Base-by-base conservation (phyloP, 2,797 vertebrate species). In the Gadopsis marmoratus region DNA sequence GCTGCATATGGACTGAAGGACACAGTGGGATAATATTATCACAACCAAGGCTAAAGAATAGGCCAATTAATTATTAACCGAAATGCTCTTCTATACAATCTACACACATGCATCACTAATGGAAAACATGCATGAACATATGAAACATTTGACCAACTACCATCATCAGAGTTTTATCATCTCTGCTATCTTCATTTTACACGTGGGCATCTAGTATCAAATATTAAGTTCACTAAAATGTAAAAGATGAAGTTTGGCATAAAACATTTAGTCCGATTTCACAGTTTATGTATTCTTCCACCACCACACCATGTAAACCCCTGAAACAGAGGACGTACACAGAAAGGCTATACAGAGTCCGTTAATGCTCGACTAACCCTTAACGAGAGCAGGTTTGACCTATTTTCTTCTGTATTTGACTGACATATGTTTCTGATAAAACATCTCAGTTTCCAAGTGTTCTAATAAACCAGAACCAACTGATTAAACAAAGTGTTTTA, bases 401-500 rank as follows among this genome's bases (percentile, higher is more conserved):
- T 65, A n/a, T 14, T 12, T 35, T 56, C 58, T 45, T 71, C 61
- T 41, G 45, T 8, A 55, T 70, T 69, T 78, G 68, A 78, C 35
- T 66, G 62, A 60, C 76, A 39, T 50, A 21, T 76, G 80, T 62
- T 82, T 77, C 73, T 69, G 60, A 86, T 84, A 51, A 83, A 84
- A 65, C 43, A 10, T 59, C 33, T 80, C 2, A 43, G 14, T 73
- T 54, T 67, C 45, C 48, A 71, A 26, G 58, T 17, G 59, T 41
- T 77, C 45, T 72, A 75, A 80, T 69, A 78, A 84, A 78, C 29
- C 59, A 4, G 2, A 76, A 85, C 8, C 86, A 78, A 71, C 81
- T 85, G 78, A 90, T 81, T 72, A 77, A 88, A 86, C 77, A 83
- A 59, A 33, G 73, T 19, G 48, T 71, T 83, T 78, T 56, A 71